Evolutionary conservation across 1,140 invertebrate genomes (phyloP), one percentile per base, ranked within the genome.

Genomic region (Sipha flava): DNA sequence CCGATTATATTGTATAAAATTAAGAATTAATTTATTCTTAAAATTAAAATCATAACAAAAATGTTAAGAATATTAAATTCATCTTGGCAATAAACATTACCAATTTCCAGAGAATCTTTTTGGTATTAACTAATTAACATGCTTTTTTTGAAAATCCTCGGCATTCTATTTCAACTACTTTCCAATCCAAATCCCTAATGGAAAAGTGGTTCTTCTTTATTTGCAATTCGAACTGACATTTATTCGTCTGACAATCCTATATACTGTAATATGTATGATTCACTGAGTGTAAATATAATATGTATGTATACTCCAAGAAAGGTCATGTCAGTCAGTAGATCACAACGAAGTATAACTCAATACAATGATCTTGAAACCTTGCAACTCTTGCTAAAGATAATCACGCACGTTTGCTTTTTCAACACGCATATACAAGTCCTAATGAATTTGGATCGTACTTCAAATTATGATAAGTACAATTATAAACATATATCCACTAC

Each of bases 261-360:
- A 12, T 31, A 54, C 29, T 66, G 23, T 6, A 5, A 9, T 40
- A 40, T 12, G 21, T 62, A 34, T 31, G 1, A 18, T 18, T 3
- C 4, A 3, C 21, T 23, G 40, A 26, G 23, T 45, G 14, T 70
- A 26, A 21, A 45, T 18, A 16, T 47, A 16, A 47, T n/a, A 1
- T 59, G 21, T 37, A 14, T 37, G 64, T 57, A 40, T 54, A 23
- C 57, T 43, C 23, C 52, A 26, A 29, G 34, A 77, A 77, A 77
- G 73, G 73, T 40, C 31, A 59, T 59, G n/a, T 59, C 73, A 77
- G 73, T 77, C 73, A 77, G 73, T 77, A 77, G 73, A 77, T 77
- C 73, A 77, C 52, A 29, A 18, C 12, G 52, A 77, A 59, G 52
- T 23, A 57, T 43, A 75, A 77, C 34, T 43, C 23, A 31, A 6